These are phyloP conservation scores for Cyprinodon tularosa DNA, from an alignment of 2,113 vertebrate species.

Conservation along the genomic window DNA sequence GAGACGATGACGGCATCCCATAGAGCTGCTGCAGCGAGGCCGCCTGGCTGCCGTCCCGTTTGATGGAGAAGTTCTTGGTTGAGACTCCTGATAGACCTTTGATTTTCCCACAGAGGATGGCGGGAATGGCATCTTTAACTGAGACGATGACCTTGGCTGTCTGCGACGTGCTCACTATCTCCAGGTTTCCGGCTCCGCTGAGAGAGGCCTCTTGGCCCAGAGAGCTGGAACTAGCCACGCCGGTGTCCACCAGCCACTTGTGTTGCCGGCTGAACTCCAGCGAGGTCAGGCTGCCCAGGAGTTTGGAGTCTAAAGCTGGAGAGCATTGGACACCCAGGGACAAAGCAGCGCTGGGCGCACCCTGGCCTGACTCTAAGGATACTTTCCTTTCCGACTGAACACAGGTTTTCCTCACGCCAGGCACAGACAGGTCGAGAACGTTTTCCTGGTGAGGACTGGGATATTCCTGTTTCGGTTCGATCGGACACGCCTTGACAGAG, in stretches of 20 bases:
- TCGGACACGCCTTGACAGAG: conserved; percentile 84
- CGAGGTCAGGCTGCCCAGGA: conserved; percentile 70
- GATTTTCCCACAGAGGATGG: conserved; percentile 96
- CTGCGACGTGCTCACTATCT: conserved; percentile 90
- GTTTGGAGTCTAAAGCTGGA: conserved; percentile 79
- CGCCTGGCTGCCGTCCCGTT: conserved; percentile 89
- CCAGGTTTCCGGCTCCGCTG: conserved; percentile 81
- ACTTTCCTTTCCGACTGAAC: conserved; percentile 58
- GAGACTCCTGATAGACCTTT: conserved; percentile 96
- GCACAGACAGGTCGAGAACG: conserved; percentile 89
- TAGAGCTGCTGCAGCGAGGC: conserved; percentile 90
- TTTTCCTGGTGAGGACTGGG: conserved; percentile 83
- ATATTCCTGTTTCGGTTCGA: conserved; percentile 77
- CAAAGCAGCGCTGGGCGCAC: conserved; percentile 58
- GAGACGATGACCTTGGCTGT: conserved; percentile 97
- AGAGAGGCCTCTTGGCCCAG: conserved; percentile 81
- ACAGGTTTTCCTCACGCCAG: conserved; percentile 80
- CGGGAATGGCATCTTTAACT: conserved; percentile 93
- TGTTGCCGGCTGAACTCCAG: conserved; percentile 86
- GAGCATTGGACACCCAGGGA: conserved; percentile 74
- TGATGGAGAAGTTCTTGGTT: conserved; percentile 99
- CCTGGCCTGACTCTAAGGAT: conserved; percentile 58
- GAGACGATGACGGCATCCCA: conserved; percentile 76
- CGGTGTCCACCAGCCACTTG: conserved; percentile 87
- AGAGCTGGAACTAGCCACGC: conserved; percentile 54